A percentile compares a stretch with the other conserved stretches of the same genome.
Evolutionary conservation across 2,797 vertebrate genomes (phyloP).

Genomic region (Meriones psammophilus): DNA sequence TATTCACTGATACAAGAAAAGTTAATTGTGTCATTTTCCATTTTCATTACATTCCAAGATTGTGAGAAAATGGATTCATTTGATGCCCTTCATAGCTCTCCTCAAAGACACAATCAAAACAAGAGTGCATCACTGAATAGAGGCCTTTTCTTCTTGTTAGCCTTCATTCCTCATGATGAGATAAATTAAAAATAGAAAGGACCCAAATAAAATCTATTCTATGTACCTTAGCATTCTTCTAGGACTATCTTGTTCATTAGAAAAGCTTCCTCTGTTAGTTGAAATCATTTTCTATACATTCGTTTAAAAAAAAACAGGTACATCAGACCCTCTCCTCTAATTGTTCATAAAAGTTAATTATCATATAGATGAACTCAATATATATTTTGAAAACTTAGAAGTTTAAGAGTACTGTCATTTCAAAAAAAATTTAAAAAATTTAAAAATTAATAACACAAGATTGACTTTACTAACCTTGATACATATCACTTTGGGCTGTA

Average conservation of each 20-base stretch:
- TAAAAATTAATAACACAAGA: slow-evolving; percentile 76
- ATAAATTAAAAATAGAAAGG: slow-evolving; percentile 67
- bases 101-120: slow-evolving; percentile 58
- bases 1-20: slow-evolving; percentile 58
- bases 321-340: neutral
- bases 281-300: slow-evolving; percentile 37
- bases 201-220: slow-evolving; percentile 37
- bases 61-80: slow-evolving; percentile 71
- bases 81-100: slow-evolving; percentile 48
- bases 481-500: slow-evolving; percentile 63
- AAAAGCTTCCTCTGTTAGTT: slow-evolving; percentile 49
- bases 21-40: slow-evolving; percentile 64
- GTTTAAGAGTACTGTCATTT: slow-evolving; percentile 5
- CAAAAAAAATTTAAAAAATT: slow-evolving; percentile 49
- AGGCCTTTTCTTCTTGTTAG: slow-evolving; percentile 45
- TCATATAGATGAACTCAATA: neutral
- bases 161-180: slow-evolving; percentile 57
- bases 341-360: neutral
- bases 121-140: slow-evolving; percentile 35
- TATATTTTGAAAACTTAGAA: neutral
- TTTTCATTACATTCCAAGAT: slow-evolving; percentile 67
- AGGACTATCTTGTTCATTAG: neutral
- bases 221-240: neutral
- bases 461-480: slow-evolving; percentile 82
- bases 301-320: neutral